phyloP scores from a whole-genome alignment of 1,140 invertebrate species.

The Drosophila erecta region DNA sequence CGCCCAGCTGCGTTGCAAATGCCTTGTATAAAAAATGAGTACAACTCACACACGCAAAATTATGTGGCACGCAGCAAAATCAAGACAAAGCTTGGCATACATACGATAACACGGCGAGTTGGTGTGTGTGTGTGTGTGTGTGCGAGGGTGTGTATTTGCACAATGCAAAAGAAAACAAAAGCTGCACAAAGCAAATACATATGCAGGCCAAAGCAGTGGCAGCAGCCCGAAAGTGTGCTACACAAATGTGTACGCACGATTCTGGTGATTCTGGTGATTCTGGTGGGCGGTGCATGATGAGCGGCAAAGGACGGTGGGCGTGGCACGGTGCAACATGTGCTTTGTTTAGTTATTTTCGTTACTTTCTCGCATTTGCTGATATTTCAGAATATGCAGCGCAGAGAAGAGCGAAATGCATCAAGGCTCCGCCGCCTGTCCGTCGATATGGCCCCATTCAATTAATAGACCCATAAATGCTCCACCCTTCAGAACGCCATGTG shows the following conservation, averaged over 20 bases:
- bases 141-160: constrained; percentile 42
- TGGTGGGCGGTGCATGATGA: constrained; percentile 1
- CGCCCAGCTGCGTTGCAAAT: constrained; percentile 17
- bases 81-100: constrained; percentile 69
- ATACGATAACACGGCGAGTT: constrained; percentile 29
- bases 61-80: constrained; percentile 61
- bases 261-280: neutral
- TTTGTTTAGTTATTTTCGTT: constrained; percentile 39
- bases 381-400: constrained; percentile 31
- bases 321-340: neutral
- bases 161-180: constrained; percentile 75
- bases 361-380: constrained; percentile 49
- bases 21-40: constrained; percentile 16
- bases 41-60: constrained; percentile 8
- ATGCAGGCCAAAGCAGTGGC: constrained; percentile 16
- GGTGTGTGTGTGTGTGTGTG: constrained; percentile 10
- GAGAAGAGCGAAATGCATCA: constrained; percentile 3
- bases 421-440: constrained; percentile 2
- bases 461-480: constrained; percentile 37
- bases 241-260: constrained; percentile 52
- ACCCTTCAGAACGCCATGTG: neutral
- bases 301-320: neutral
- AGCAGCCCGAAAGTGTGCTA: constrained; percentile 69
- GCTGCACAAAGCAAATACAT: constrained; percentile 56
- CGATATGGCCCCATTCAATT: constrained; percentile 27